Percentiles rank a stretch among this genome's conserved stretches.
Conservation (phyloP, 2,888 invertebrate species). For the Cylindroiulus punctatus region DNA sequence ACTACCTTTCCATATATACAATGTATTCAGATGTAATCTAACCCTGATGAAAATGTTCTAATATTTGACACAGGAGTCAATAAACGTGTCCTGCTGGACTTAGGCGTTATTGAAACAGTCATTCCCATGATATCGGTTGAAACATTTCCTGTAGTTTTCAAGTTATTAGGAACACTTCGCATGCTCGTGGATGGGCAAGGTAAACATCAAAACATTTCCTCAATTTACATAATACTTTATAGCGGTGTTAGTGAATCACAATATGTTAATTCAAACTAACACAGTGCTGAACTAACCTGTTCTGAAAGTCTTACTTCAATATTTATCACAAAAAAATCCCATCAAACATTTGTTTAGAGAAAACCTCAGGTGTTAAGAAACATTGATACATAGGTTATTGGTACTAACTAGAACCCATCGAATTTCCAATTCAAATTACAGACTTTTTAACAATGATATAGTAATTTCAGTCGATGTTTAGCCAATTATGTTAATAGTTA, state of each 20-base stretch:
- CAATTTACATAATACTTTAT: constrained; percentile 15
- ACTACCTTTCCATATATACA: not conserved
- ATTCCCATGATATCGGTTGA: constrained; percentile 76
- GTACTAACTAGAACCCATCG: no score
- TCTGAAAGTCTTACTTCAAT: not conserved
- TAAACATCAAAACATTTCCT: constrained; percentile 59
- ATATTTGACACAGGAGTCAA: constrained; percentile 67
- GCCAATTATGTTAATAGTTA: no score
- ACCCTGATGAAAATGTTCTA: not conserved
- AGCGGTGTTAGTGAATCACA: no score
- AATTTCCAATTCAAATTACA: no score
- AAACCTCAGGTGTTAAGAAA: no score
- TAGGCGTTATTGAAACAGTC: constrained; percentile 78
- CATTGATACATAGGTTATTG: no score
- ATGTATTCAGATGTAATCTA: not conserved
- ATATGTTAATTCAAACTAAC: no score
- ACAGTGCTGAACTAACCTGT: no score
- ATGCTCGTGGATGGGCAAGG: constrained; percentile 82
- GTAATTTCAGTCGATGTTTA: no score
- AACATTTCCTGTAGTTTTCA: constrained; percentile 82
- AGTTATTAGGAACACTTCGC: constrained; percentile 83
- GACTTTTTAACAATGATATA: no score
- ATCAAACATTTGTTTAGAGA: no score
- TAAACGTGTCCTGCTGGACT: constrained; percentile 77
- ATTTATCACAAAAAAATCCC: no score